phyloP scores from a whole-genome alignment of 2,797 vertebrate genomes.

The Poeciliopsis turneri region DNA sequence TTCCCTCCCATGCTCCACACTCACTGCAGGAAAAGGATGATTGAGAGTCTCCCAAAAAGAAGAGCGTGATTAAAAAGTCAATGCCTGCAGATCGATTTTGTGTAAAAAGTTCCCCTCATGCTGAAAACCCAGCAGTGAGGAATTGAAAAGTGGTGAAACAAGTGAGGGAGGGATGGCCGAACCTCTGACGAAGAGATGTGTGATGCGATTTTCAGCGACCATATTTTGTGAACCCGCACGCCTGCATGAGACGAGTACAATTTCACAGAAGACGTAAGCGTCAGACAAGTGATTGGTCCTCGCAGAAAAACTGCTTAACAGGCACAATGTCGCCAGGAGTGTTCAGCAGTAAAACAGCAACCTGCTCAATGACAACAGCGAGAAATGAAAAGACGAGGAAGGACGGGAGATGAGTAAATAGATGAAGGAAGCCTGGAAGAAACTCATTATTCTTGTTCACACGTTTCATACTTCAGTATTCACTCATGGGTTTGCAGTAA shows the following conservation, averaged over 20 bases:
- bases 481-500: constrained; percentile 31
- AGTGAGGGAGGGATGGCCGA: background rate
- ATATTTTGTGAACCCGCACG: constrained; percentile 49
- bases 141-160: constrained; percentile 38
- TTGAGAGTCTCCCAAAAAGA: constrained; percentile 49
- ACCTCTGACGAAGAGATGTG: constrained; percentile 19
- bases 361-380: constrained; percentile 4
- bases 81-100: constrained; percentile 54
- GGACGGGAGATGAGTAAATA: constrained; percentile 18
- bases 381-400: constrained; percentile 22
- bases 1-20: background rate
- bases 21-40: constrained; percentile 34
- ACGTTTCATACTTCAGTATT: constrained; percentile 38
- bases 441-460: constrained; percentile 51
- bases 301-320: constrained; percentile 59
- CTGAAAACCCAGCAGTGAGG: constrained; percentile 35
- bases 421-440: constrained; percentile 38
- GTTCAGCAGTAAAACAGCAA: constrained; percentile 15
- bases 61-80: constrained; percentile 59
- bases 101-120: constrained; percentile 33
- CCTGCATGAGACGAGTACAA: constrained; percentile 61
- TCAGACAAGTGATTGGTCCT: constrained; percentile 54
- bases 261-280: constrained; percentile 68
- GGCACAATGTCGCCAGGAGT: constrained; percentile 50
- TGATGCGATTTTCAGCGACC: constrained; percentile 25